Base-by-base conservation (phyloP, 2,113 vertebrate species). In the Prolemur simus region DNA sequence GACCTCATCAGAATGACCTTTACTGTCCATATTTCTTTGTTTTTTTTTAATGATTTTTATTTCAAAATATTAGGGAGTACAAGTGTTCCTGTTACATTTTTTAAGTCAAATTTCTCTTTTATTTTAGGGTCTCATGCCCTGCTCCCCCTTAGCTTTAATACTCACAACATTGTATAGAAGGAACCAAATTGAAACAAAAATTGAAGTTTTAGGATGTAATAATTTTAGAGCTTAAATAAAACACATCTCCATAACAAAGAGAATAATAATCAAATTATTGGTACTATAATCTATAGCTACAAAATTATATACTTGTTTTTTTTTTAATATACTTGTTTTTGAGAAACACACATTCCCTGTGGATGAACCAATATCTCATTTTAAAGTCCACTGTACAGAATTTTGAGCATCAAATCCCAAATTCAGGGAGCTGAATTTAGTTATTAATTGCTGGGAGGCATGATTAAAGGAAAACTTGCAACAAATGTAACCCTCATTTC, bases 121-220 rank as follows among this genome's bases (percentile, higher is more conserved):
- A 87, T 7, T 18, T 76, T 69, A 87, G 71, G 63, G 47, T 45
- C 49, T 54, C 49, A 27, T 18, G 8, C 23, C 20, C 15, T 8
- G 34, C 5, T 2, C 2, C n/a, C 45, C 1, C 76, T 96, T 56
- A 81, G 52, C 21, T 84, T 83, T 96, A 95, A 90, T 92, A 69
- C 54, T 95, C 85, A 89, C 0, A 80, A 11, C 54, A 34, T 83
- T 78, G 84, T 89, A 90, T 10, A 87, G 39, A 94, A 96, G 83
- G 23, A 97, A 94, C 13, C 3, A 76, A 54, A 81, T 94, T 97
- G 87, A 91, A 87, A 54, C 49, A 84, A 93, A 87, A 92, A 76
- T 34, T 58, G 27, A 96, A 49, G 39, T 52, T 90, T 93, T 84
- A 86, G 29, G 45, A 92, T 93, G 56, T 86, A 95, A 60, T 84